Evolutionary conservation across 2,113 vertebrate species (phyloP).

Genomic region (Oriolus oriolus): DNA sequence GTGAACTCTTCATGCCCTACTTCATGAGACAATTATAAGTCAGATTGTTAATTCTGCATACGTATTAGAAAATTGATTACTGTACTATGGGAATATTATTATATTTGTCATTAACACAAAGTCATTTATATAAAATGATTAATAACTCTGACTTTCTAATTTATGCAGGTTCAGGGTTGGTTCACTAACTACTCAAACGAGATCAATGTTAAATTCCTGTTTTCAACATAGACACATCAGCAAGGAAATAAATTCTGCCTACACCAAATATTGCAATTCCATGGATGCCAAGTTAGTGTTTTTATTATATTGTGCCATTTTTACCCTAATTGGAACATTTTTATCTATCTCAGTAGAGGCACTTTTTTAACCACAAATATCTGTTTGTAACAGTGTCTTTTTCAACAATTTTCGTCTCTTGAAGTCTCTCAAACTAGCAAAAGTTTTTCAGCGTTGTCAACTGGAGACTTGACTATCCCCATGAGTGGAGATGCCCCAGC

Average conservation of each 20-base stretch:
- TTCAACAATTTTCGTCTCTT: not conserved
- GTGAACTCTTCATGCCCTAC: slow-evolving; percentile 79
- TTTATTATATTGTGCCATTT: not conserved
- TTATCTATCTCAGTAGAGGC: not conserved
- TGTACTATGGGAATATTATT: slow-evolving; percentile 67
- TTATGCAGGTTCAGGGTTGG: slow-evolving; percentile 40
- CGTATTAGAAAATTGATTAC: slow-evolving; percentile 71
- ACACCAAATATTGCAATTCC: not conserved
- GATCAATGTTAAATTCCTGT: slow-evolving; percentile 41
- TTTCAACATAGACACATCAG: not conserved
- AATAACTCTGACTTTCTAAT: slow-evolving; percentile 58
- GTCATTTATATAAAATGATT: slow-evolving; percentile 58
- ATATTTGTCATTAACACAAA: slow-evolving; percentile 72
- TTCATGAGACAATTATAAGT: slow-evolving; percentile 79
- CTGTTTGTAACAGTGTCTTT: not conserved
- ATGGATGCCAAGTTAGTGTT: not conserved
- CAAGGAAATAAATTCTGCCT: slow-evolving; percentile 24
- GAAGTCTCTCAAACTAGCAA: not conserved
- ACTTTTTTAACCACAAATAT: not conserved
- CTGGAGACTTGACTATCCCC: not conserved
- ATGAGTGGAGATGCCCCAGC: not conserved
- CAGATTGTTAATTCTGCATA: slow-evolving; percentile 75
- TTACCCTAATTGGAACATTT: not conserved
- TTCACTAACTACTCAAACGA: slow-evolving; percentile 24
- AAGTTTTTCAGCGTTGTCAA: not conserved